Percentiles rank a stretch among this genome's conserved stretches.
Conservation (phyloP, 2,888 invertebrate genomes). For the Trichogramma dendrolimi region DNA sequence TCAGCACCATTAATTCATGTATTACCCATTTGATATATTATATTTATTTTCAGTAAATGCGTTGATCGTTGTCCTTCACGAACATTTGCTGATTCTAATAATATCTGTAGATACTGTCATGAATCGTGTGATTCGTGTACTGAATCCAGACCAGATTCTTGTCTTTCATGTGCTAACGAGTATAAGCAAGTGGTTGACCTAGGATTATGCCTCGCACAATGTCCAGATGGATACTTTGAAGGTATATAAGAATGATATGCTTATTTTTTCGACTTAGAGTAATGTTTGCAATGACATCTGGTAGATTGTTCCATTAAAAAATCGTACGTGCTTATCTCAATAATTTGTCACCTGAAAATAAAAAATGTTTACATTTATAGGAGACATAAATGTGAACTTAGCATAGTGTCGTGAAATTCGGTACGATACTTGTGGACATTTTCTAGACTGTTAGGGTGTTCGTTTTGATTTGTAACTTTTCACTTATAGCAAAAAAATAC, state of each 20-base stretch:
- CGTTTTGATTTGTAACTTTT: too few relatives aligned
- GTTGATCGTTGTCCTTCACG: conserved; percentile 80
- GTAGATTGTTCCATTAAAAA: too few relatives aligned
- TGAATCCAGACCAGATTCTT: conserved; percentile 82
- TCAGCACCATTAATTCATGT: not conserved
- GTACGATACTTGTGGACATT: too few relatives aligned
- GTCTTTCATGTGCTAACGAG: conserved; percentile 78
- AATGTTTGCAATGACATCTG: too few relatives aligned
- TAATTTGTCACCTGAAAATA: too few relatives aligned
- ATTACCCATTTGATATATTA: too few relatives aligned
- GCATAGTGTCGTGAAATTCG: too few relatives aligned
- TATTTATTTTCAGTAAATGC: conserved; percentile 63
- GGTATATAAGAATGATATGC: conserved; percentile 54
- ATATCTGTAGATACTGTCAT: conserved; percentile 81
- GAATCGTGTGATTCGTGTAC: conserved; percentile 86
- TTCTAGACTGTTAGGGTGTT: too few relatives aligned
- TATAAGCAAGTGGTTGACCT: conserved; percentile 79
- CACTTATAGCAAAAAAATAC: too few relatives aligned
- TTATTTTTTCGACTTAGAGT: not conserved
- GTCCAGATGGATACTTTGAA: conserved; percentile 86
- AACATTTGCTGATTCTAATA: conserved; percentile 76
- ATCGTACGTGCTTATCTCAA: too few relatives aligned
- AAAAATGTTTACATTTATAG: too few relatives aligned
- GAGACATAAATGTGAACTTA: too few relatives aligned
- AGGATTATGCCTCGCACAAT: conserved; percentile 81